These are phyloP conservation scores for Trachemys scripta DNA, from an alignment of 2,113 vertebrate species.

Conservation along the genomic window DNA sequence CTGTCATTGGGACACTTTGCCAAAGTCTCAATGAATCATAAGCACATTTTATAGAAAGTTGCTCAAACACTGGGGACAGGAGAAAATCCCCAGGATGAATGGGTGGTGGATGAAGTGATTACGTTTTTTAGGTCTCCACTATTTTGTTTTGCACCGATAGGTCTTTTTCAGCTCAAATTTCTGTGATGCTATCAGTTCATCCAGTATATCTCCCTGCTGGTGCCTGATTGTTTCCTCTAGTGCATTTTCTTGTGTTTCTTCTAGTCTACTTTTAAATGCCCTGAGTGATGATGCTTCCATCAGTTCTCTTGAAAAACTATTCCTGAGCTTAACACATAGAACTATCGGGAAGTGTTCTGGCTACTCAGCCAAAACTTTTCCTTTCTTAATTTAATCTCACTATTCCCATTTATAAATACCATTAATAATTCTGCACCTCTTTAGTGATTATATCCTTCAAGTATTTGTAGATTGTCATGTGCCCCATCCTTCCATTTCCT, in stretches of 20 bases:
- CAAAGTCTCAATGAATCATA: background rate
- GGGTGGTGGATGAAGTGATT: background rate
- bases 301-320: background rate
- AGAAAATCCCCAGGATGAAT: background rate
- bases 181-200: constrained; percentile 9
- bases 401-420: background rate
- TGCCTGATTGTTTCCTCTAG: constrained; percentile 50
- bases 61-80: background rate
- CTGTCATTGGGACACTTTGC: background rate
- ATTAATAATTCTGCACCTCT: background rate
- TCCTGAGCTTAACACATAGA: constrained; percentile 8
- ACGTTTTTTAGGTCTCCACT: background rate
- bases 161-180: background rate
- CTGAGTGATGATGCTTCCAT: background rate
- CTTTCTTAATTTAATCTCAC: background rate
- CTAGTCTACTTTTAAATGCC: constrained; percentile 9
- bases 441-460: background rate
- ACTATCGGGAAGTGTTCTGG: background rate
- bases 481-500: background rate
- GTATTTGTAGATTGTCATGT: background rate
- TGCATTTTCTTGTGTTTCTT: background rate
- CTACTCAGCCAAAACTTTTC: constrained; percentile 11
- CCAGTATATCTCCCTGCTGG: background rate
- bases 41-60: background rate
- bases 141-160: background rate